Conservation (phyloP, 2,888 invertebrate species). For the Apamea monoglypha region DNA sequence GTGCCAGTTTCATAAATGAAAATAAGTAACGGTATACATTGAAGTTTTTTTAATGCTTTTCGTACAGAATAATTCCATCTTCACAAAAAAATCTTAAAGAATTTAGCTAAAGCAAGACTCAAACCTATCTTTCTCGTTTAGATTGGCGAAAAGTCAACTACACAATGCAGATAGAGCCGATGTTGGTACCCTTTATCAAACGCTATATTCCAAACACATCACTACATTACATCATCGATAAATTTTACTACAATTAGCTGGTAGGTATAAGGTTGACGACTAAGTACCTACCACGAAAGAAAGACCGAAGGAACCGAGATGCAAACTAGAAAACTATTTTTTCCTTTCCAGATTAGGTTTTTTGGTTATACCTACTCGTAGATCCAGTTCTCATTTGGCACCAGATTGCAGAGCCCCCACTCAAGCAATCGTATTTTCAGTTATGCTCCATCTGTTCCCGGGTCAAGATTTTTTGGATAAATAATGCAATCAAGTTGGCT, state of each 20-base stretch:
- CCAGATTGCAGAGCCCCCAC: not conserved
- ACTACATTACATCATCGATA: not conserved
- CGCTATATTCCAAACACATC: not conserved
- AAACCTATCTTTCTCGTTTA: not conserved
- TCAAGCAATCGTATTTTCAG: not conserved
- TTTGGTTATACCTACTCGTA: too few species aligned
- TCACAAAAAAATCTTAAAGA: too few species aligned
- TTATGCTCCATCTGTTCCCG: not conserved
- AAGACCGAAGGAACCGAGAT: not conserved
- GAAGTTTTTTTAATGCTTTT: constrained; percentile 14
- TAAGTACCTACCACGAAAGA: not conserved
- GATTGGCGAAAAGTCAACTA: not conserved
- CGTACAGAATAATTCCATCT: too few species aligned
- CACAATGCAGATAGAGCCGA: not conserved
- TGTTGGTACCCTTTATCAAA: not conserved
- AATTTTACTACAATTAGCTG: not conserved
- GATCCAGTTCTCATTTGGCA: not conserved
- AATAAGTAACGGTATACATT: constrained; percentile 10
- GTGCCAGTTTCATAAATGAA: constrained; percentile 34
- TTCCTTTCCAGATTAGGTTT: not conserved
- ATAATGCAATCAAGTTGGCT: too few species aligned
- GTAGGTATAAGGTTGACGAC: not conserved
- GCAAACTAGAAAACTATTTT: not conserved
- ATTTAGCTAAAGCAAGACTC: not conserved
- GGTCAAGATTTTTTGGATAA: not conserved